Conservation (phyloP, 2,113 vertebrate genomes). For the Bubo bubo region DNA sequence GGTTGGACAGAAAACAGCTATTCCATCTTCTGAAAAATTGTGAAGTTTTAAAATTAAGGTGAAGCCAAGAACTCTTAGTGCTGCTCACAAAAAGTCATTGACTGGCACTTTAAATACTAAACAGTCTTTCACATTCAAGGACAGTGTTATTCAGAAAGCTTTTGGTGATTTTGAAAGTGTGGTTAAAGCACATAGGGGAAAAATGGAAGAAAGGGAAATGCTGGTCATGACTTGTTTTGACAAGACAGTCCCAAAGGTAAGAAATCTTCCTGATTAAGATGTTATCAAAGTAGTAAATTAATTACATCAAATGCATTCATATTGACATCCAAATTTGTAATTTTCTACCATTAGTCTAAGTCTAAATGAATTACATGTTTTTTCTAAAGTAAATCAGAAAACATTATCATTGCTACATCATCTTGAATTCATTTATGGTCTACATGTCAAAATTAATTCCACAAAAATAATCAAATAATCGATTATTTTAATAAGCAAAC, state of each 20-base stretch:
- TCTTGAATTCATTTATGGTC: background rate
- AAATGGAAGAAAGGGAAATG: background rate
- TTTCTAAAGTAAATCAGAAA: background rate
- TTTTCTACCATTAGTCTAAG: background rate
- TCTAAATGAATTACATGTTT: background rate
- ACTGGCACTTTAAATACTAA: background rate
- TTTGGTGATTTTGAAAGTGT: background rate
- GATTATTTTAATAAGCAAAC: background rate
- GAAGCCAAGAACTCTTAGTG: background rate
- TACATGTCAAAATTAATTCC: background rate
- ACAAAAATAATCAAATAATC: background rate
- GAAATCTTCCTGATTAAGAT: background rate
- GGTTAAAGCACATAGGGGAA: background rate
- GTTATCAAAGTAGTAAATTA: background rate
- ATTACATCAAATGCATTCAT: background rate
- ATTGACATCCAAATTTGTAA: background rate
- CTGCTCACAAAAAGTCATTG: background rate
- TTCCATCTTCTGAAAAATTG: background rate
- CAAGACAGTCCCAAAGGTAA: background rate
- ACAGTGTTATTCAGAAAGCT: background rate
- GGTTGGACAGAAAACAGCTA: background rate
- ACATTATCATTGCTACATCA: background rate
- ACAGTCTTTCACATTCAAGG: background rate
- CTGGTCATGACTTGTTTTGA: background rate
- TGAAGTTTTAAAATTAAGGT: background rate